Conservation (phyloP, 2,797 vertebrate genomes). For the Numenius phaeopus region DNA sequence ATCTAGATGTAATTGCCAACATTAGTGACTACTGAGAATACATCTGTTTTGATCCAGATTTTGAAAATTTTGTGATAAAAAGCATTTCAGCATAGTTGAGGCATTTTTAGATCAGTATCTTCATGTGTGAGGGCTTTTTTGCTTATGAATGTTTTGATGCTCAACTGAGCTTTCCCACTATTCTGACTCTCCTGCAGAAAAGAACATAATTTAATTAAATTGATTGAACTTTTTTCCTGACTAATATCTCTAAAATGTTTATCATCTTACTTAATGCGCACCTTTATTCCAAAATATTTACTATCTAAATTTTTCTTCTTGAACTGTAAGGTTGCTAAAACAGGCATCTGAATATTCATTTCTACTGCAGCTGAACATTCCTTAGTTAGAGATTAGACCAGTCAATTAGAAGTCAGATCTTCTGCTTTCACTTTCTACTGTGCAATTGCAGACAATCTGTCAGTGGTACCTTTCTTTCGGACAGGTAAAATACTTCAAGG, state of each 20-base stretch:
- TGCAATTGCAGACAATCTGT: neutral
- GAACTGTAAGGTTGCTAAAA: neutral
- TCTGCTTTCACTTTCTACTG: neutral
- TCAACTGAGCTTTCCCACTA: neutral
- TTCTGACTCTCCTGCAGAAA: neutral
- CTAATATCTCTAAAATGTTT: neutral
- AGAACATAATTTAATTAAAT: neutral
- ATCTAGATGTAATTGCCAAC: neutral
- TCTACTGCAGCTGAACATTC: neutral
- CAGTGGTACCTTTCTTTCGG: neutral
- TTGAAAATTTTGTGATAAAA: constrained; percentile 9
- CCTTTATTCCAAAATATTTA: neutral
- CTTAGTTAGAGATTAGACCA: neutral
- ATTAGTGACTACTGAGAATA: constrained; percentile 1
- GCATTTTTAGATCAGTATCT: neutral
- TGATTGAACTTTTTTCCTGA: neutral
- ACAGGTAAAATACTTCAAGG: neutral
- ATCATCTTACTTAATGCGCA: neutral
- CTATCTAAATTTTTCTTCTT: neutral
- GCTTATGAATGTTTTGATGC: neutral
- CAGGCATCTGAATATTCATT: neutral
- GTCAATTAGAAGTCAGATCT: neutral
- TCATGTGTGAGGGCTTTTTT: neutral
- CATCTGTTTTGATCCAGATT: constrained; percentile 21
- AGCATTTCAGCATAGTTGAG: neutral